Evolutionary conservation across 1,140 invertebrate species (phyloP).

Genomic region (Hormaphis cornu): DNA sequence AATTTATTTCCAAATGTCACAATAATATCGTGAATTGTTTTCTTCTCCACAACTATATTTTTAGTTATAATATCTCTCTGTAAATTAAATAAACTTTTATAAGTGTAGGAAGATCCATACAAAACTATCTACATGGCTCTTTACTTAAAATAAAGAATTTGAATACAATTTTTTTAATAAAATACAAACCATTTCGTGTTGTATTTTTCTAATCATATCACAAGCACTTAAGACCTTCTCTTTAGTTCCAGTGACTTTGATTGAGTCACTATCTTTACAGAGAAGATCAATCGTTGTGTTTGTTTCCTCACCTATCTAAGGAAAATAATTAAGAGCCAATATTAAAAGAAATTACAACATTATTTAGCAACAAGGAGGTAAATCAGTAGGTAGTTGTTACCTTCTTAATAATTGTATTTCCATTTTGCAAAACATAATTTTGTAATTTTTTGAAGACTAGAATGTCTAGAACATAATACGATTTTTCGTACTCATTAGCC

Average conservation of each 20-base stretch:
- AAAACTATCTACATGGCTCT: too few species aligned
- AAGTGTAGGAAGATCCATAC: too few species aligned
- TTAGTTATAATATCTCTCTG: slow-evolving; percentile 28
- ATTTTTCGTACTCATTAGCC: slow-evolving; percentile 82
- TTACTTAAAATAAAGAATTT: not conserved
- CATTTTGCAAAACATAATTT: slow-evolving; percentile 93
- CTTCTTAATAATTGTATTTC: slow-evolving; percentile 81
- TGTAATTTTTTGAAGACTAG: slow-evolving; percentile 97
- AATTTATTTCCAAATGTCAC: slow-evolving; percentile 86
- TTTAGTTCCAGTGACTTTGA: slow-evolving; percentile 63
- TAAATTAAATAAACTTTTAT: not conserved
- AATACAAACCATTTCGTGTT: slow-evolving; percentile 69
- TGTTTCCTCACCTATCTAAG: slow-evolving; percentile 86
- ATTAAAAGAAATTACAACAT: not conserved
- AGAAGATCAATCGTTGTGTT: slow-evolving; percentile 91
- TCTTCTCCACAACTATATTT: slow-evolving; percentile 64
- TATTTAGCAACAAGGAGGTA: too few species aligned
- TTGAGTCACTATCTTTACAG: slow-evolving; percentile 79
- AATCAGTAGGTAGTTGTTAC: slow-evolving; percentile 44
- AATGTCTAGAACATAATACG: slow-evolving; percentile 77
- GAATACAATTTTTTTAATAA: too few species aligned
- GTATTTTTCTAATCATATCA: slow-evolving; percentile 70
- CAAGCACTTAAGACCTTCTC: slow-evolving; percentile 45
- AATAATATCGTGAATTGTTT: slow-evolving; percentile 86
- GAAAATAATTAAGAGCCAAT: not conserved